Evolutionary conservation across 2,113 vertebrate species (phyloP).

Genomic region (Oplegnathus fasciatus): DNA sequence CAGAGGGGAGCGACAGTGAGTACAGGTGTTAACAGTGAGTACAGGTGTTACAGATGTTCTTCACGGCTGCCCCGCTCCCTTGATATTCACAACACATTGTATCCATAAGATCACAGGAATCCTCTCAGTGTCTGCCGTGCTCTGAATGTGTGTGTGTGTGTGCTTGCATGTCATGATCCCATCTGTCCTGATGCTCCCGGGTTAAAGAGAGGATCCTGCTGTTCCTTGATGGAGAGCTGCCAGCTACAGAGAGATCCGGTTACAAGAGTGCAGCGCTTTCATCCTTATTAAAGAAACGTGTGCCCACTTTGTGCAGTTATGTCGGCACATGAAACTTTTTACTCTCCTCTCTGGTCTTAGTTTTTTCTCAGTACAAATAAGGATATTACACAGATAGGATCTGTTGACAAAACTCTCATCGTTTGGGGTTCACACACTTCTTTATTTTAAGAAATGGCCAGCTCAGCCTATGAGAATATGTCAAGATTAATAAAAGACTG

Average conservation of each 20-base stretch:
- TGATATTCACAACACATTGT: slow-evolving; percentile 6
- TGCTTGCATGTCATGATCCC: slow-evolving; percentile 81
- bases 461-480: background rate
- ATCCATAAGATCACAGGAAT: background rate
- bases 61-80: background rate
- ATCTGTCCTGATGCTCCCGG: slow-evolving; percentile 81
- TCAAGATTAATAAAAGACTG: background rate
- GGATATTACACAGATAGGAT: slow-evolving; percentile 35
- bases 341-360: slow-evolving; percentile 36
- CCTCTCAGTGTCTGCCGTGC: slow-evolving; percentile 19
- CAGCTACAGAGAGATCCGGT: slow-evolving; percentile 84
- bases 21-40: slow-evolving; percentile 54
- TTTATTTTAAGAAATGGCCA: slow-evolving; percentile 1
- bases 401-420: background rate
- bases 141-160: slow-evolving; percentile 43
- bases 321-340: slow-evolving; percentile 52
- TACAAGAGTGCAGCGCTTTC: slow-evolving; percentile 84
- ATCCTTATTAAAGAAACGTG: slow-evolving; percentile 89
- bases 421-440: slow-evolving; percentile 10
- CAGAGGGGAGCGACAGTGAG: slow-evolving; percentile 17
- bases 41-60: slow-evolving; percentile 70
- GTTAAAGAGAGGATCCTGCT: slow-evolving; percentile 84
- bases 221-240: slow-evolving; percentile 84
- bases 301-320: slow-evolving; percentile 70
- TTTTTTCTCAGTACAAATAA: slow-evolving; percentile 25